These are phyloP conservation scores for Panthera leo DNA, from an alignment of 2,113 vertebrate species.

Conservation along the genomic window DNA sequence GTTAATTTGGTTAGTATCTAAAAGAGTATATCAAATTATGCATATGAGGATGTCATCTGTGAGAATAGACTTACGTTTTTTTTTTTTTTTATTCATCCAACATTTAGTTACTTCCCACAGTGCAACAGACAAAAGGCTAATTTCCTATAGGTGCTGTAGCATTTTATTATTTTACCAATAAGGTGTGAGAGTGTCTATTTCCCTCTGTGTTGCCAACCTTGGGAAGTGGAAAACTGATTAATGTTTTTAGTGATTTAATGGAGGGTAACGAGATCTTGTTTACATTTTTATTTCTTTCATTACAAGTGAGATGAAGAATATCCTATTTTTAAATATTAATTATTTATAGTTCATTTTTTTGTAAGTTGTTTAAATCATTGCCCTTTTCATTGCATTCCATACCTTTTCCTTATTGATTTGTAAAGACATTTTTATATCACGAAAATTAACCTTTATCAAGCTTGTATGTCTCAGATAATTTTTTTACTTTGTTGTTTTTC, in stretches of 20 bases:
- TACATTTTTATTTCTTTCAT: not conserved
- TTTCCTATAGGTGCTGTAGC: not conserved
- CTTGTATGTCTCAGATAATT: not conserved
- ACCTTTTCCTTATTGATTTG: not conserved
- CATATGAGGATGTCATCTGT: not conserved
- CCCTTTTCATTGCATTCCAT: not conserved
- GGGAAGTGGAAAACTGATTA: not conserved
- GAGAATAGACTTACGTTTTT: not conserved
- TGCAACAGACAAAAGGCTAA: not conserved
- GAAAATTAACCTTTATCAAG: not conserved
- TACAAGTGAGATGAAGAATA: not conserved
- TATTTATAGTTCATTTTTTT: not conserved
- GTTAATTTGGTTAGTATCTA: not conserved
- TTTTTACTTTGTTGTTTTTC: not conserved
- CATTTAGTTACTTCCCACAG: not conserved
- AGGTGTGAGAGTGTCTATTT: not conserved
- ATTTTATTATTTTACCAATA: not conserved
- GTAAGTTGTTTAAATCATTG: not conserved
- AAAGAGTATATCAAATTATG: not conserved
- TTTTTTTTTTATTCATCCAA: not conserved
- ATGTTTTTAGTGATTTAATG: not conserved
- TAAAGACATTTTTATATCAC: not conserved
- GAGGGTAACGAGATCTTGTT: not conserved
- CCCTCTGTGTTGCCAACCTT: not conserved
- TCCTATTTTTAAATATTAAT: not conserved